Conservation (phyloP, 2,113 vertebrate species). For the Indicator maculatus region DNA sequence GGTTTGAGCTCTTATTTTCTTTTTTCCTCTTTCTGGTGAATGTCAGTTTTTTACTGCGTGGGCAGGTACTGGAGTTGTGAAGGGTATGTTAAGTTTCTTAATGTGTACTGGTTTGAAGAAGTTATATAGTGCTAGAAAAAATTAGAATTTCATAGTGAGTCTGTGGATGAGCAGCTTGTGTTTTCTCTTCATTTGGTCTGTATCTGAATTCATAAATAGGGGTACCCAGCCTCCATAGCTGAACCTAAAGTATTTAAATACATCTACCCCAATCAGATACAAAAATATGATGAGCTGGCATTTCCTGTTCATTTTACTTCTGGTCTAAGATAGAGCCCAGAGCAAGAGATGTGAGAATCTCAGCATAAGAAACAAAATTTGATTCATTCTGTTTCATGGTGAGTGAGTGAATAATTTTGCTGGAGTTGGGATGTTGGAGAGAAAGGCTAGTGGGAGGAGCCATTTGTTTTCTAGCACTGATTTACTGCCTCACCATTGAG, state of each 20-base stretch:
- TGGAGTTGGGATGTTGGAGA: not conserved
- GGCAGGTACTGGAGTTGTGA: not conserved
- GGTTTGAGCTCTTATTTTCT: not conserved
- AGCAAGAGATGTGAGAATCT: not conserved
- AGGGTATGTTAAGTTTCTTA: not conserved
- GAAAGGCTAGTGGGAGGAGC: not conserved
- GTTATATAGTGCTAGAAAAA: not conserved
- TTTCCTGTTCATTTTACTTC: slow-evolving; percentile 12
- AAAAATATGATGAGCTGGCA: not conserved
- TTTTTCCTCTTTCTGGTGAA: not conserved
- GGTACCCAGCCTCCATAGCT: not conserved
- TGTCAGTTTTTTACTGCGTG: not conserved
- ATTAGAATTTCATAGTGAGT: not conserved
- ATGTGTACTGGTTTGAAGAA: not conserved
- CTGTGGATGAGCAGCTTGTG: not conserved
- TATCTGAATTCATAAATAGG: not conserved
- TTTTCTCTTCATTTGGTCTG: not conserved
- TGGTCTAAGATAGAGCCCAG: not conserved
- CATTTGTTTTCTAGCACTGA: not conserved
- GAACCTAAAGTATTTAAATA: slow-evolving; percentile 5
- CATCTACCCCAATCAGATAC: not conserved
- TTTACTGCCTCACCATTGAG: not conserved
- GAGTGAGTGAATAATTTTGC: not conserved
- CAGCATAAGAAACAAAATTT: not conserved
- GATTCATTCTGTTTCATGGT: not conserved